Conservation (phyloP, 2,888 invertebrate genomes). For the Pilophorus perplexus region DNA sequence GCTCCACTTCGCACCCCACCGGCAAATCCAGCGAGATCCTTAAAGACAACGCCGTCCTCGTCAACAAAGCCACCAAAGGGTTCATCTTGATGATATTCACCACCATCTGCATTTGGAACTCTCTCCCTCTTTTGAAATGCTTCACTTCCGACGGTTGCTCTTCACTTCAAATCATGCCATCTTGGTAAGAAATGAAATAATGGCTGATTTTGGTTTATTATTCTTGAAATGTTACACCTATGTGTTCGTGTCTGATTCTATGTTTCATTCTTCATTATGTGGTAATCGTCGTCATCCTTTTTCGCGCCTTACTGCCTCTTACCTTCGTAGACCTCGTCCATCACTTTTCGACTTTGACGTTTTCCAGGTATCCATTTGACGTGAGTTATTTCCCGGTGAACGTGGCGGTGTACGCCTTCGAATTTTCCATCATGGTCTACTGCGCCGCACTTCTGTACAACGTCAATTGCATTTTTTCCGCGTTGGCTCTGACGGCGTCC, state of each 20-base stretch:
- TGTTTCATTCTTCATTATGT: conserved; percentile 8
- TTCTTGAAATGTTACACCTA: too few species aligned
- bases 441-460: conserved; percentile 45
- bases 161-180: conserved; percentile 42
- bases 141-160: conserved; percentile 7
- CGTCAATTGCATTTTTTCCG: conserved; percentile 44
- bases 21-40: conserved; percentile 11
- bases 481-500: conserved; percentile 34
- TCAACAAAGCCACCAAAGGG: conserved; percentile 39
- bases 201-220: too few species aligned
- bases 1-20: conserved; percentile 25
- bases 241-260: too few species aligned
- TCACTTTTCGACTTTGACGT: too few species aligned
- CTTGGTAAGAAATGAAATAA: too few species aligned
- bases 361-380: neutral
- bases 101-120: conserved; percentile 44
- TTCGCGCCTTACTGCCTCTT: too few species aligned
- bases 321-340: too few species aligned
- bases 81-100: conserved; percentile 45
- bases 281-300: too few species aligned
- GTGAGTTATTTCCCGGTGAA: conserved; percentile 26
- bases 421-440: conserved; percentile 46
- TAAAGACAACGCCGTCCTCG: neutral
- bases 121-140: conserved; percentile 41
- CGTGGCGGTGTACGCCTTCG: conserved; percentile 39